Conservation (phyloP, 2,888 invertebrate genomes). For the Dastarcus helophoroides region DNA sequence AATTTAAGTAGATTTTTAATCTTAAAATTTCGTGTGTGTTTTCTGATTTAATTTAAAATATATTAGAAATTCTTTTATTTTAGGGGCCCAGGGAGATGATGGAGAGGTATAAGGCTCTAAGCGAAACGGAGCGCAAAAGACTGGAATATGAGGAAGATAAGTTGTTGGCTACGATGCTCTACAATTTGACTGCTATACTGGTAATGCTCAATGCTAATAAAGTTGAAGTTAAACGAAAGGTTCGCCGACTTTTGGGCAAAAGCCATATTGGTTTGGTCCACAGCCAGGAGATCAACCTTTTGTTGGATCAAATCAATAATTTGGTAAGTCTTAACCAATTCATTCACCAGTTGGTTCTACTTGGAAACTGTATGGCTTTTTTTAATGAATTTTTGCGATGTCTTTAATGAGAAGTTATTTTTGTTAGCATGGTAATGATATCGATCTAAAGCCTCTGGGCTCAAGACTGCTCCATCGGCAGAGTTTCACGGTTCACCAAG, state of each 20-base stretch:
- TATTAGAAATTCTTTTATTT: too few species aligned
- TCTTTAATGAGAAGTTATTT: slow-evolving; percentile 8
- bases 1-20: too few species aligned
- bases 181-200: slow-evolving; percentile 92
- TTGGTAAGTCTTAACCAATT: slow-evolving; percentile 69
- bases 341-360: too few species aligned
- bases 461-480: slow-evolving; percentile 93
- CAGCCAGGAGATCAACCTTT: slow-evolving; percentile 93
- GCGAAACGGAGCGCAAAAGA: slow-evolving; percentile 85
- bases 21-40: too few species aligned
- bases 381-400: background rate
- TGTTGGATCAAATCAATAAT: slow-evolving; percentile 88
- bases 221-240: slow-evolving; percentile 73
- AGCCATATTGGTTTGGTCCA: slow-evolving; percentile 97
- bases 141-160: slow-evolving; percentile 97
- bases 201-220: slow-evolving; percentile 84
- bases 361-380: too few species aligned
- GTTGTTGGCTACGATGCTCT: slow-evolving; percentile 85
- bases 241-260: slow-evolving; percentile 86
- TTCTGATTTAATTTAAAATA: too few species aligned
- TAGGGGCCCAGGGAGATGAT: slow-evolving; percentile 95
- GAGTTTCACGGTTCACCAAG: slow-evolving; percentile 96
- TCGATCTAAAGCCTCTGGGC: slow-evolving; percentile 90
- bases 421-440: slow-evolving; percentile 88
- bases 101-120: slow-evolving; percentile 89